Base-by-base conservation (phyloP, 2,797 vertebrate species). In the Trachurus trachurus region DNA sequence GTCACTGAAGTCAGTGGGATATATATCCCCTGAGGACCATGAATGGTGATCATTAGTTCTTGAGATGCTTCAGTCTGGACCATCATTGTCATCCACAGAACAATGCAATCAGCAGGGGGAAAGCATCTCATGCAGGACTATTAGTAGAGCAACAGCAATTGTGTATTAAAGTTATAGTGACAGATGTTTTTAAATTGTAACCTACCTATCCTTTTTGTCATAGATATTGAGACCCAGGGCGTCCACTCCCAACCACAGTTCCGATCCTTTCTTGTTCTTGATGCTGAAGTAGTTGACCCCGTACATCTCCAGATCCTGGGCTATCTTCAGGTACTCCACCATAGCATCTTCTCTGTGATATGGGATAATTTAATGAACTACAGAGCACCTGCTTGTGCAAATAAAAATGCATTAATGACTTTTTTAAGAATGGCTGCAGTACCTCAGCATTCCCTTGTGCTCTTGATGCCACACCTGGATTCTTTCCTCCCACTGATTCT, bases 221-320 rank as follows among this genome's bases (percentile, higher is more conserved):
- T 99, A 99, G 87, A 99, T 99, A 85, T 99, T 99, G 52, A 99
- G 96, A 63, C 98, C 98, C 74, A 99, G 94, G 16, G 98, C 97
- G 72, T 99, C 98, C 29, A 99, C 98, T 5, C 98, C 98, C 76
- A 99, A 90, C 97, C 97, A 98, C 66, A 99, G 94, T 86, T 99
- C 97, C 0, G 98, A 98, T 37, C 97, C 97, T 90, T 99, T 99
- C 91, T 99, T 99, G 92, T 99, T 99, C 90, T 99, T 99, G 92
- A 99, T 99, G 89, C 63, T 97, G 88, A 99, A 99, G 89, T 99
- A 99, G 91, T 99, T 99, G 61, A 99, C 96, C 16, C 98, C 98
- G 0, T 99, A 99, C 98, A 99, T 99, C 91, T 99, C 98, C 84
- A 99, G 92, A 87, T 99, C 98, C 87, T 99, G 98, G 31, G 98